Conservation (phyloP, 1,140 invertebrate species). For the Camponotus pennsylvanicus region DNA sequence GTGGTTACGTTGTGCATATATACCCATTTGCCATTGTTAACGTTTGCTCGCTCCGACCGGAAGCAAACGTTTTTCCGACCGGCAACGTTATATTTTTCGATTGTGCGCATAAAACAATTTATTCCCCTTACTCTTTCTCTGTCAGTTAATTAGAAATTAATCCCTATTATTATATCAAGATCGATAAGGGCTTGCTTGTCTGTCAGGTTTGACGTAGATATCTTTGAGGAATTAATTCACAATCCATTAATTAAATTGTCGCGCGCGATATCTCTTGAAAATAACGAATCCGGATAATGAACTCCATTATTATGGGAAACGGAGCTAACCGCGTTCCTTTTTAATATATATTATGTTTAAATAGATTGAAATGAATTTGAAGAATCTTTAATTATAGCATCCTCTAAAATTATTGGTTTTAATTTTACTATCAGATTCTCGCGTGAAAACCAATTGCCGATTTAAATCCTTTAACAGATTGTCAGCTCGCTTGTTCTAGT, state of each 20-base stretch:
- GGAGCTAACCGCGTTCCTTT: background rate
- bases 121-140: background rate
- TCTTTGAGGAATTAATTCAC: constrained; percentile 35
- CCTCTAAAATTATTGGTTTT: background rate
- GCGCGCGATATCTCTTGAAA: constrained; percentile 10
- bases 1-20: constrained; percentile 55
- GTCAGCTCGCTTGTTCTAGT: background rate
- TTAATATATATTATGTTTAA: constrained; percentile 23
- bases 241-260: constrained; percentile 48
- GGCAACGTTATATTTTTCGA: constrained; percentile 26
- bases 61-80: constrained; percentile 34
- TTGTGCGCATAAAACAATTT: background rate
- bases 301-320: constrained; percentile 32
- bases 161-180: constrained; percentile 23
- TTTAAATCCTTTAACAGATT: constrained; percentile 2
- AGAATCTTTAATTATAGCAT: constrained; percentile 34
- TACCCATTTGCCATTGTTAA: constrained; percentile 32
- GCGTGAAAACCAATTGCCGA: constrained; percentile 9
- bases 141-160: constrained; percentile 40
- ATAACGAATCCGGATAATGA: constrained; percentile 50
- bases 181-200: background rate
- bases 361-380: constrained; percentile 29
- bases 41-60: constrained; percentile 1
- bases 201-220: constrained; percentile 7
- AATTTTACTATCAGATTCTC: constrained; percentile 19